Conservation (phyloP, 2,797 vertebrate genomes). For the Spinus olivaceus region DNA sequence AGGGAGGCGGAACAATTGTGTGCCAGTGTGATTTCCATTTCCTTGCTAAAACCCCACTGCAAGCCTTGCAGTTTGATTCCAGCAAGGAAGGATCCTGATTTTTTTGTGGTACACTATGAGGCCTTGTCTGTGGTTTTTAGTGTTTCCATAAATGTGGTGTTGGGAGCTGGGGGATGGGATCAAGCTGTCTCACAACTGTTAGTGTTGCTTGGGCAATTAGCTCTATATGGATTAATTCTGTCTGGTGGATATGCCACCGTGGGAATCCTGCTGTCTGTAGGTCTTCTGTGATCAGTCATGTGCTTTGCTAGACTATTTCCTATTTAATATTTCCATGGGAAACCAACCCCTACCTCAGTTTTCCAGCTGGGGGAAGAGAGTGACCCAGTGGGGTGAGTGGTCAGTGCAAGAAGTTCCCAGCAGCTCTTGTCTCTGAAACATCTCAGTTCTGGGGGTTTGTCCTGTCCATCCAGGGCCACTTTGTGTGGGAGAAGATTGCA, state of each 20-base stretch:
- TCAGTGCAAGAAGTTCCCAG: neutral
- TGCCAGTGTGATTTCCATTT: slow-evolving; percentile 19
- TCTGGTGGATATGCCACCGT: accelerated
- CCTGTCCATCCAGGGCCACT: neutral
- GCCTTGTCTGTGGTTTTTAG: neutral
- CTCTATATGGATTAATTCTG: neutral
- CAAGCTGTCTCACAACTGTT: neutral
- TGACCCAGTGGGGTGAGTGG: accelerated
- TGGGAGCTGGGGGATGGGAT: neutral
- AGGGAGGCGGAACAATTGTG: slow-evolving; percentile 13
- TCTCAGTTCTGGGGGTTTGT: neutral
- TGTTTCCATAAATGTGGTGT: neutral
- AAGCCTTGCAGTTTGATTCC: neutral
- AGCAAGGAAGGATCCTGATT: neutral
- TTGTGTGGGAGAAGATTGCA: neutral
- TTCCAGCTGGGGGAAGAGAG: neutral
- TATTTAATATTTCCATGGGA: neutral
- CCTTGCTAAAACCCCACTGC: neutral
- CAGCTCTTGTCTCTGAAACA: neutral
- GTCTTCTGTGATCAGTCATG: neutral
- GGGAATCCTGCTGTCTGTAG: neutral
- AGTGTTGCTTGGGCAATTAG: neutral
- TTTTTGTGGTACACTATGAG: neutral
- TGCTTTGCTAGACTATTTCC: neutral
- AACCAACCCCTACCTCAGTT: neutral